phyloP scores from a whole-genome alignment of 2,113 vertebrate genomes.

The Pterophyllum scalare region DNA sequence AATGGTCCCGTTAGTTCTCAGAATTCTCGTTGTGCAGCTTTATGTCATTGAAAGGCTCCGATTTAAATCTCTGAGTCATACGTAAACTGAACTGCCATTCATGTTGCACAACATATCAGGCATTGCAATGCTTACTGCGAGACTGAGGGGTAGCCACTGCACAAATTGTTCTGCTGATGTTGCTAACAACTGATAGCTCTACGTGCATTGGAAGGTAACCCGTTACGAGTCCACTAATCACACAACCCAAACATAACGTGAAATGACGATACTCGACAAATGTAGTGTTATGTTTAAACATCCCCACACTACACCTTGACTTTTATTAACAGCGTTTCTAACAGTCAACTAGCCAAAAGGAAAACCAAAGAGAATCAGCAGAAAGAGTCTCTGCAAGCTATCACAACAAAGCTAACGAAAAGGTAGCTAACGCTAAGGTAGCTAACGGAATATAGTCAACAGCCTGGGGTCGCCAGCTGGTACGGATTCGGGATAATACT shows the following conservation, averaged over 20 bases:
- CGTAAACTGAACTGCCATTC: neutral
- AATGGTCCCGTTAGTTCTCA: neutral
- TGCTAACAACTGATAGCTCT: conserved; percentile 22
- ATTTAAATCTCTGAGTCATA: neutral
- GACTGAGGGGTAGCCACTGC: neutral
- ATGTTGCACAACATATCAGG: neutral
- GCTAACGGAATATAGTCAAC: conserved; percentile 14
- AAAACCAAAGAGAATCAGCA: neutral
- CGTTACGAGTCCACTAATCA: neutral
- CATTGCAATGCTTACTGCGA: neutral
- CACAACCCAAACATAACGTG: neutral
- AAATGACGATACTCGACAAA: neutral
- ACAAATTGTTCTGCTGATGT: neutral
- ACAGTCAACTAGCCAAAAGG: neutral
- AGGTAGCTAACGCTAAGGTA: conserved; percentile 44
- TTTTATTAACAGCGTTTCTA: neutral
- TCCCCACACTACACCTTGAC: accelerated
- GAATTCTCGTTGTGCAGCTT: neutral
- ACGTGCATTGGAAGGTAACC: neutral
- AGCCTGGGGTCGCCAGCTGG: neutral
- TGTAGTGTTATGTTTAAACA: neutral
- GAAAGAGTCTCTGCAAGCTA: conserved; percentile 36
- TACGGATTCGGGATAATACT: conserved; percentile 16
- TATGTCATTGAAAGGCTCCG: neutral
- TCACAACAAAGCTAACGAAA: conserved; percentile 63